These are phyloP conservation scores for Apamea crenata DNA, from an alignment of 2,888 invertebrate species.

Conservation along the genomic window DNA sequence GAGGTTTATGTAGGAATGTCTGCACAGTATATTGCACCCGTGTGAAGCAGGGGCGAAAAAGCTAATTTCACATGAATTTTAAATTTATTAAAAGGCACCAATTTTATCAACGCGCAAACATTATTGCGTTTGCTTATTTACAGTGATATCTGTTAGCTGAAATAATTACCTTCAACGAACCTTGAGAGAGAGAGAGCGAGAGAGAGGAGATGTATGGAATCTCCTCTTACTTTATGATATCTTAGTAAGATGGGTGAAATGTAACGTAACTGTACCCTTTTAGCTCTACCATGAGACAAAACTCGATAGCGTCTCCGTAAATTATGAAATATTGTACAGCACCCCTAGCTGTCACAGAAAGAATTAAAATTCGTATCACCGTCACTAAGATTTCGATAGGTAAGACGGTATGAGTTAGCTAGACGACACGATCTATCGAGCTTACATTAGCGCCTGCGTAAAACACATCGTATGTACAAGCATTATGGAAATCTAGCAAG, in stretches of 20 bases:
- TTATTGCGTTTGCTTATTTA: not conserved
- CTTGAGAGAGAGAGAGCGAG: too few relatives aligned
- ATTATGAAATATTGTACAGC: not conserved
- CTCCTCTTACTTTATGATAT: slow-evolving; percentile 61
- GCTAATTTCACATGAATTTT: not conserved
- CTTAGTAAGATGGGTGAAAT: slow-evolving; percentile 79
- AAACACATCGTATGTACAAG: not conserved
- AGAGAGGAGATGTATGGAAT: too few relatives aligned
- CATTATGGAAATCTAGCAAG: not conserved
- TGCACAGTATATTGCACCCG: not conserved
- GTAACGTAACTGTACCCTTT: slow-evolving; percentile 80
- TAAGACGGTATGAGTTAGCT: not conserved
- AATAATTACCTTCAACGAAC: not conserved
- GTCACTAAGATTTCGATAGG: too few relatives aligned
- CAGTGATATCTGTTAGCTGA: slow-evolving; percentile 6
- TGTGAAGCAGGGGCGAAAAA: not conserved
- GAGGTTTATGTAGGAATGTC: not conserved
- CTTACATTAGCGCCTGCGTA: not conserved
- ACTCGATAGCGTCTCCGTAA: not conserved
- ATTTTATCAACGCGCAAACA: not conserved
- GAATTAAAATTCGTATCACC: too few relatives aligned
- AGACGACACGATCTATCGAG: not conserved
- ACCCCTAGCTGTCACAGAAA: too few relatives aligned
- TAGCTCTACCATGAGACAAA: not conserved
- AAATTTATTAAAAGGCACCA: not conserved